Evolutionary conservation across 2,888 invertebrate species (phyloP), one percentile per base, ranked within the genome.

Genomic region (Pachymerium ferrugineum): DNA sequence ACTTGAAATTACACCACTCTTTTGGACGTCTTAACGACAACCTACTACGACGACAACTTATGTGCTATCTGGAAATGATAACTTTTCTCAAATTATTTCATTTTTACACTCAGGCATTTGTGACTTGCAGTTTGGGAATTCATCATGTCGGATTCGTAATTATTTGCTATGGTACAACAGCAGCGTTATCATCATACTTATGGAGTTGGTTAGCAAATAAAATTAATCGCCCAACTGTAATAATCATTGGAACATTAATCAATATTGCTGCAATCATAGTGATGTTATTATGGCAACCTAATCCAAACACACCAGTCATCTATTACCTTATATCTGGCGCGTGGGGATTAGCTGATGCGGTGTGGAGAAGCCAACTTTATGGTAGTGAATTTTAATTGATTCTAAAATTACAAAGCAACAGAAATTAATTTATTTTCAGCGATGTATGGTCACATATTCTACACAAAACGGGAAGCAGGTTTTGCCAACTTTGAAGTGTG

Each of bases 401-500:
- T 19, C 8, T 16, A 47, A 16, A 47, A 31, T 42, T 35, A 72
- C 16, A n/a, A n/a, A n/a, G n/a, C 31, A 35, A 8, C 19, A 28
- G 30, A 5, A 74, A 72, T 54, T 75, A 73, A 69, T 77, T 76
- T 76, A 3, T 19, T 70, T 73, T 0, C 85, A 92, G 92, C 92
- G 77, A 85, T 94, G 25, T 93, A 93, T 81, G 94, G 94, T 72
- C 89, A 91, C 16, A 86, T 93, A 76, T 94, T 92, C 86, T 86
- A 92, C 79, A 89, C 91, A 74, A 93, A 93, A 86, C 93, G 93
- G 81, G 94, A 94, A 82, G 93, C 94, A 0, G 94, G 94, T 0
- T 94, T 94, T 86, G 93, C 93, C 74, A 94, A 94, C 85, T 94
- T 89, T 83, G 88, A 93, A 31, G 86, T 94, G 5, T 94, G 94